Evolutionary conservation across 2,113 vertebrate species (phyloP), one percentile per base, ranked within the genome.

Genomic region (Bostrychus sinensis): DNA sequence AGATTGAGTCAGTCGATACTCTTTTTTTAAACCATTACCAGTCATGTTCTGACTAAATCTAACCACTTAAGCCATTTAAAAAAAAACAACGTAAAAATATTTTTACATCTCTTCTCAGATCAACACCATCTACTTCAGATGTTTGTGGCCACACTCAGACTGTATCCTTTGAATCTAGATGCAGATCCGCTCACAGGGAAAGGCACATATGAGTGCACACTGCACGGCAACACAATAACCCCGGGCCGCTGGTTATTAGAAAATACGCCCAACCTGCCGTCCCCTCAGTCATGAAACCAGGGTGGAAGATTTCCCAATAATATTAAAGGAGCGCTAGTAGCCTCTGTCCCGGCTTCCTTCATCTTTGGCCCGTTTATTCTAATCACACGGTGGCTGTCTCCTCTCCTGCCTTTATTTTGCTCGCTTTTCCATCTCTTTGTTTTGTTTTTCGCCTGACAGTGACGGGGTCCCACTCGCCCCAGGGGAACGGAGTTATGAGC

Each of bases 201-300:
- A 65, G 62, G 43, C 69, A 75, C 71, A 82, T 62, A 82, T 59
- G 55, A 57, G 68, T n/a, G n/a, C n/a, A 81, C 59, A 66, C 14
- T 48, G 56, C 54, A 56, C 64, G 62, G 65, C 66, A 82, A 84
- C 77, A 88, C 82, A 91, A 89, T 94, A 91, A 93, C 93, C 89
- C 73, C 80, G 78, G 92, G 90, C 89, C 68, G 76, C 45, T 85
- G 85, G 91, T 94, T 95, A 95, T 95, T 94, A 93, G 93, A 95
- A 95, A 94, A 94, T 93, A 92, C 93, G 75, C 82, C 87, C 86
- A 89, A 88, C 84, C 89, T 82, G 78, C 83, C 77, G 76, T 87
- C 71, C 83, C 78, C 73, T 78, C 87, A 86, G 83, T 80, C 81
- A 73, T 83, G 69, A 80, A 78, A 78, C 78, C 68, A 63, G 76